Base-by-base conservation (phyloP, 2,888 invertebrate genomes). In the Shargacucullia verbasci region DNA sequence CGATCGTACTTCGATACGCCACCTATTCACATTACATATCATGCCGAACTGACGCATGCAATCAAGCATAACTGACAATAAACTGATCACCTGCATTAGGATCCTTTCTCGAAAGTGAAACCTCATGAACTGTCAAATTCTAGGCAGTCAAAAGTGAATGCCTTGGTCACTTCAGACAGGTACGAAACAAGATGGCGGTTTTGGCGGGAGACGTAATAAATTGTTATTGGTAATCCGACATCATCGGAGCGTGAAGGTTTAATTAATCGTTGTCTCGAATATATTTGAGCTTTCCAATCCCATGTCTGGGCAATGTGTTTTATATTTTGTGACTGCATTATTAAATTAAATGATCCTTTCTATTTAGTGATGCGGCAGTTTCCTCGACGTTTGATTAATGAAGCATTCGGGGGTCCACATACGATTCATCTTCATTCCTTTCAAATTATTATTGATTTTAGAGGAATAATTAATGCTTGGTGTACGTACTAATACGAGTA, bases 91-190 rank as follows among this genome's bases (percentile, higher is more conserved):
- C 49, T 66, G 70, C 62, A 49, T 59, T 52, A 64, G 52, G 50
- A 56, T 69, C 46, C 59, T 59, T 61, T 73, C 29, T 29, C 53
- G 66, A 73, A 76, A 70, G 73, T 76, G 74, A 73, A 73, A 73
- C 60, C 27, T 57, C 52, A 60, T 64, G 58, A 73, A 54, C 66
- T 74, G 66, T 62, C 73, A 65, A 64, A 78, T 59, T 50, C 61
- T 67, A 71, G 59, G 59, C 57, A 67, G 67, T n/a, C 70, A 69
- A 70, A 75, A 80, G 59, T 69, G 75, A 78, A 64, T 61, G 61
- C 65, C 63, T 60, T 60, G 47, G 43, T 56, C 44, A 37, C 27
- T 41, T 40, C 40, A 62, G 64, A 65, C 57, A 69, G 53, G 57
- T 66, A 71, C 60, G 53, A 61, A 78, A 64, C 70, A 74, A 78